Conservation (phyloP, 2,888 invertebrate genomes). For the Drosophila pseudotalamancana region DNA sequence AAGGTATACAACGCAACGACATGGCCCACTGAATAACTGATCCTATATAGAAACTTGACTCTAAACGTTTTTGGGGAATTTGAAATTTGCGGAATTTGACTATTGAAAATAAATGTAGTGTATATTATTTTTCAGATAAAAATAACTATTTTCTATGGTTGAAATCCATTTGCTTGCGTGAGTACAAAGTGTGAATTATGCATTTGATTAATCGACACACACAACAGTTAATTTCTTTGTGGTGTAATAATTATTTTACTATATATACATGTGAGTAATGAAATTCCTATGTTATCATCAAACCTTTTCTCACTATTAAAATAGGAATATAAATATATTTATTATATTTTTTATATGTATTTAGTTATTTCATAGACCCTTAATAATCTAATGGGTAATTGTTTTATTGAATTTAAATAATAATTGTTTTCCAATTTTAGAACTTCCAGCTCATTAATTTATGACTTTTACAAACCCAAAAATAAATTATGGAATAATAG, state of each 20-base stretch:
- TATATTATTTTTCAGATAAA: background rate
- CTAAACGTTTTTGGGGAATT: background rate
- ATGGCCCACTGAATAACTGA: constrained; percentile 15
- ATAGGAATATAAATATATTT: no score
- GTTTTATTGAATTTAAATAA: no score
- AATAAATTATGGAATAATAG: background rate
- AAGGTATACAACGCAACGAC: constrained; percentile 54
- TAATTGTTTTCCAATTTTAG: no score
- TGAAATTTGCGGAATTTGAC: background rate
- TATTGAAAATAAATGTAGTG: constrained; percentile 8
- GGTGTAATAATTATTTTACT: background rate
- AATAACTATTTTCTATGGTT: background rate
- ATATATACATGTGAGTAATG: background rate
- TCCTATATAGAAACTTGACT: background rate
- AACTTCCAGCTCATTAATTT: no score
- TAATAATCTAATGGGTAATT: no score
- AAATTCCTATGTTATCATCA: no score
- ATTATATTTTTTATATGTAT: background rate
- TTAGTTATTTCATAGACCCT: no score
- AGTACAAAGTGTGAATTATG: background rate
- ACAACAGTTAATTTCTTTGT: constrained; percentile 12
- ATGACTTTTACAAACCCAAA: background rate
- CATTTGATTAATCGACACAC: background rate
- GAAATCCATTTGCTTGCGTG: background rate
- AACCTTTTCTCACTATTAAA: no score